These are phyloP conservation scores for Syngnathus acus DNA, from an alignment of 2,797 vertebrate genomes.

Conservation along the genomic window DNA sequence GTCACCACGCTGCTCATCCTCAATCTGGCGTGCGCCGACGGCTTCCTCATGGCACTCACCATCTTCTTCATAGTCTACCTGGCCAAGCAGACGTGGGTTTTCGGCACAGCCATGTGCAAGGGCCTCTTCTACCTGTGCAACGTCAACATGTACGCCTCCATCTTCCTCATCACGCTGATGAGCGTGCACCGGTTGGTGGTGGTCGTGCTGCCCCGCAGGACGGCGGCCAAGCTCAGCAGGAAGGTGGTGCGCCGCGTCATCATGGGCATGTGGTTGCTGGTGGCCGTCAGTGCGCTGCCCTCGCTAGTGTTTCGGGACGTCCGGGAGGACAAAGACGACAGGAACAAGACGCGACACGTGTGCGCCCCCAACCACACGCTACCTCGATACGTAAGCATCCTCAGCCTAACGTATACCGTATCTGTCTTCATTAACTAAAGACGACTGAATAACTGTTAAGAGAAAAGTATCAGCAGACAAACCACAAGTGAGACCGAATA, in stretches of 20 bases:
- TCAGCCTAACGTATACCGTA: no score
- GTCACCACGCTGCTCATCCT: slow-evolving; percentile 81
- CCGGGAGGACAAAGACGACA: accelerated
- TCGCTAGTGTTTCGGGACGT: slow-evolving; percentile 73
- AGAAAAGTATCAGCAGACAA: no score
- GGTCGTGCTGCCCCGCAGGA: slow-evolving; percentile 64
- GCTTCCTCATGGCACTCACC: slow-evolving; percentile 74
- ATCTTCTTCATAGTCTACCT: slow-evolving; percentile 80
- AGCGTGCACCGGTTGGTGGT: slow-evolving; percentile 79
- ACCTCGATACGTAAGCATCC: slow-evolving; percentile 47
- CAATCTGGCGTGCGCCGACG: slow-evolving; percentile 80
- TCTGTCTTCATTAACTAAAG: no score
- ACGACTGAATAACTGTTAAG: no score
- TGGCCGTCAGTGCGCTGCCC: slow-evolving; percentile 68
- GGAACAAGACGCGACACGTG: neutral
- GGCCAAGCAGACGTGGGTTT: slow-evolving; percentile 69
- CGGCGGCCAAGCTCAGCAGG: slow-evolving; percentile 50
- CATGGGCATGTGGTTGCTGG: slow-evolving; percentile 65
- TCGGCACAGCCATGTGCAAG: slow-evolving; percentile 74
- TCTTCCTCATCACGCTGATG: slow-evolving; percentile 82
- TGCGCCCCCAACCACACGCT: slow-evolving; percentile 51
- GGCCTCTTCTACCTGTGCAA: slow-evolving; percentile 81
- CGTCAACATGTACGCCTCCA: slow-evolving; percentile 85
- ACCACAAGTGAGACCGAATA: no score
- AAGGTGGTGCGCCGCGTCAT: slow-evolving; percentile 63